Evolutionary conservation across 2,113 vertebrate species (phyloP), one percentile per base, ranked within the genome.

Genomic region (Cephalopholis sonnerati): DNA sequence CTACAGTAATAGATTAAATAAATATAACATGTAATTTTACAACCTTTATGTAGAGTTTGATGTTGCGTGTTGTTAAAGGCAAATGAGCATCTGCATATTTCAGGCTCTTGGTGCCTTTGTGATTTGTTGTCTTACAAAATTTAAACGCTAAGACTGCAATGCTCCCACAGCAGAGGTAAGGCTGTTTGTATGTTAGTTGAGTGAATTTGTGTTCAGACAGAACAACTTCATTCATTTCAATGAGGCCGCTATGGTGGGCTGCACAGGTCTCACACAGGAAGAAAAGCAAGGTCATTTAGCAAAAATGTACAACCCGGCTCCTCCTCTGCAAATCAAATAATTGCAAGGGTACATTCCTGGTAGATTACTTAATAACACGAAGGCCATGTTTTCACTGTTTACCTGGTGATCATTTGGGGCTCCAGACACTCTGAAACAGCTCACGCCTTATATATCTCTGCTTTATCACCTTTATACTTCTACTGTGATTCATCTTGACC

Each of bases 41-140:
- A 55, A 70, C 55, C 84, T 61, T 81, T 41, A 79, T 55, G 46
- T 22, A 1, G 13, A 18, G 57, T n/a, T 67, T 58, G 32, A 8
- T 15, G 22, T 17, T n/a, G n/a, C 61, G 48, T 48, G n/a, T 9
- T 24, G 15, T 51, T 41, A 48, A 59, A 53, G 8, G 44, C 1
- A 15, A 48, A 55, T 3, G 29, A 71, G 7, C 16, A 11, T 4
- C n/a, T 71, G 39, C 53, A 66, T 87, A 61, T 66, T 64, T 68
- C 67, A 68, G 22, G 15, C 11, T 29, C 11, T 22, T 20, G 10
- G 13, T 11, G 76, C 44, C 36, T 58, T 51, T 61, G 58, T 78
- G 39, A 44, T 73, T 72, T 79, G 39, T 65, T 46, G 22, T 50
- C 15, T n/a, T 66, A n/a, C 10, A 59, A 65, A 18, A 63, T 80